Conservation (phyloP, 2,113 vertebrate species). For the Cyphomyrus plagiostoma region DNA sequence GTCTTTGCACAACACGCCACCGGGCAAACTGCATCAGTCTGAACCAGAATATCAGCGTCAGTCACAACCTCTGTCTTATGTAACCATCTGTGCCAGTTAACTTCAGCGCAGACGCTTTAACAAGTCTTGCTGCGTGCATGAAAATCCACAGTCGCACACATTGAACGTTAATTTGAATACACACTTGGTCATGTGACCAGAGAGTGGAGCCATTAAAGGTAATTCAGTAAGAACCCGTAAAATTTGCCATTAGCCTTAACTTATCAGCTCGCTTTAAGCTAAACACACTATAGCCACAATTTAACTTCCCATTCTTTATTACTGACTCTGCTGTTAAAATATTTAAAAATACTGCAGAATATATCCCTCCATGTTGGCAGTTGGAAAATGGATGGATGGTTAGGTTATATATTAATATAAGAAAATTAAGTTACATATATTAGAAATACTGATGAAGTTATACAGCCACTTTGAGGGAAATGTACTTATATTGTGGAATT, state of each 20-base stretch:
- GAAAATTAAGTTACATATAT: background rate
- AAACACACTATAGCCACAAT: background rate
- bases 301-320: background rate
- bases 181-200: background rate
- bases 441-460: background rate
- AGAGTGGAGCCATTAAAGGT: background rate
- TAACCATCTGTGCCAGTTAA: background rate
- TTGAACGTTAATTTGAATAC: background rate
- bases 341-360: background rate
- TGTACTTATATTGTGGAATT: background rate
- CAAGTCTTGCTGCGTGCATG: background rate
- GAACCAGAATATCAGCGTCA: background rate
- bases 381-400: background rate
- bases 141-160: background rate
- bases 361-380: background rate
- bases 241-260: background rate
- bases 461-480: background rate
- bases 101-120: background rate
- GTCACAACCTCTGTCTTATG: background rate
- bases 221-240: background rate
- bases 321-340: background rate
- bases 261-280: background rate
- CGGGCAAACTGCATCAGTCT: background rate
- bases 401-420: background rate
- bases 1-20: background rate